Evolutionary conservation across 2,888 invertebrate genomes (phyloP).

Genomic region (Clitarchus hookeri): DNA sequence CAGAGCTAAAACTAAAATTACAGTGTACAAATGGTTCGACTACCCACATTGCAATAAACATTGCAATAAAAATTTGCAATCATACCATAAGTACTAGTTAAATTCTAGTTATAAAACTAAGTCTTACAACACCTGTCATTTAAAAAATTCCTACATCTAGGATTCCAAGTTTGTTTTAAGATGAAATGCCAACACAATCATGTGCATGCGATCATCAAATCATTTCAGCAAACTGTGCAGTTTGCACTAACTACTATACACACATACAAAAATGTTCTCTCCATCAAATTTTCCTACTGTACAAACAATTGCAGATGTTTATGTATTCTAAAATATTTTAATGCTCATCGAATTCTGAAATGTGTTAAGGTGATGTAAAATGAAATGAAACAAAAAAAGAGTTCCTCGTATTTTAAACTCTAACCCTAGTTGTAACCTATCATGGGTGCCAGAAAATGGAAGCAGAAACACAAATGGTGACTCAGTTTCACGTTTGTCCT

Average conservation of each 20-base stretch:
- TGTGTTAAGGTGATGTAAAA: neutral
- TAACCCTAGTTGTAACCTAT: neutral
- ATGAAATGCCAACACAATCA: too few relatives aligned
- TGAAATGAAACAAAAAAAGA: neutral
- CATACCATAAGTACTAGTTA: neutral
- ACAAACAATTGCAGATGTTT: too few relatives aligned
- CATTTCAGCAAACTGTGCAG: too few relatives aligned
- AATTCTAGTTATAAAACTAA: neutral
- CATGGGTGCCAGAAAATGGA: neutral
- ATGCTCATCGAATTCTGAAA: too few relatives aligned
- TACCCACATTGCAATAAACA: neutral
- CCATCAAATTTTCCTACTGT: too few relatives aligned
- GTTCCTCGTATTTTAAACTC: neutral
- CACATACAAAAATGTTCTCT: too few relatives aligned
- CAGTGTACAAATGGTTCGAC: neutral
- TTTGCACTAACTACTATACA: too few relatives aligned
- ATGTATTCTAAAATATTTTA: too few relatives aligned
- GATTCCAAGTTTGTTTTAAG: neutral
- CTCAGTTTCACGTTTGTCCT: neutral
- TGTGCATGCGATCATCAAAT: too few relatives aligned
- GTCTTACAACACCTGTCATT: neutral
- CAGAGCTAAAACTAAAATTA: neutral
- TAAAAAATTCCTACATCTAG: neutral
- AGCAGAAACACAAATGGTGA: neutral
- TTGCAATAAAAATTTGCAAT: neutral